phyloP scores from a whole-genome alignment of 2,113 vertebrate genomes.

The Festucalex cinctus region DNA sequence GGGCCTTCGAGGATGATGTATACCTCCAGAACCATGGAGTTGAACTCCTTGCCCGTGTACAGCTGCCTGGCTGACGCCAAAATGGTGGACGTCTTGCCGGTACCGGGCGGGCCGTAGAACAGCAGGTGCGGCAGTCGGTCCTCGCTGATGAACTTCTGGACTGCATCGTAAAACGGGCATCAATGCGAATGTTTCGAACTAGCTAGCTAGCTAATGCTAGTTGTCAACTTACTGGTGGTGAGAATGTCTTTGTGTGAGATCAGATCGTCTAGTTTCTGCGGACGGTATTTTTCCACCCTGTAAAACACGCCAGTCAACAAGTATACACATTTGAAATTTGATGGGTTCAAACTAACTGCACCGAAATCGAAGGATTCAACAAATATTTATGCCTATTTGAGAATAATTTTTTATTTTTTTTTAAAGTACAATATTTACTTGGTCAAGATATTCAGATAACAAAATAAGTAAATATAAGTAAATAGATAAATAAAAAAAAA shows the following conservation, averaged over 20 bases:
- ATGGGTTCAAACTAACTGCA: not conserved
- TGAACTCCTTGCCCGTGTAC: slow-evolving; percentile 87
- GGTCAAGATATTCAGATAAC: no score
- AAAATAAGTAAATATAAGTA: no score
- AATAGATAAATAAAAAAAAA: no score
- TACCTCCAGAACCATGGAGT: slow-evolving; percentile 98
- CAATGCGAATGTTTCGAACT: no score
- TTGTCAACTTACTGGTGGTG: slow-evolving; percentile 79
- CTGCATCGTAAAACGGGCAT: no score
- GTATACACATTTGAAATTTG: not conserved
- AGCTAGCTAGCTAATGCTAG: no score
- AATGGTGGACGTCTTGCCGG: slow-evolving; percentile 96
- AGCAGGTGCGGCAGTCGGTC: slow-evolving; percentile 90
- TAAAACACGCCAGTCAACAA: not conserved
- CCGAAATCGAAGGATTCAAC: no score
- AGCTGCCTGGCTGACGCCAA: slow-evolving; percentile 89
- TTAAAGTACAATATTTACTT: no score
- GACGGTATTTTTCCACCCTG: slow-evolving; percentile 97
- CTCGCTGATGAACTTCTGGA: slow-evolving; percentile 91
- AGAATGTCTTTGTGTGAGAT: slow-evolving; percentile 94
- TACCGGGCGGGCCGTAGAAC: slow-evolving; percentile 95
- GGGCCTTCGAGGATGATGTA: no score
- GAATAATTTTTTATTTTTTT: no score
- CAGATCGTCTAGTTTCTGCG: slow-evolving; percentile 84
- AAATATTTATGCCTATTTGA: no score